Evolutionary conservation across 2,797 vertebrate species (phyloP).

Genomic region (Phataginus tricuspis): DNA sequence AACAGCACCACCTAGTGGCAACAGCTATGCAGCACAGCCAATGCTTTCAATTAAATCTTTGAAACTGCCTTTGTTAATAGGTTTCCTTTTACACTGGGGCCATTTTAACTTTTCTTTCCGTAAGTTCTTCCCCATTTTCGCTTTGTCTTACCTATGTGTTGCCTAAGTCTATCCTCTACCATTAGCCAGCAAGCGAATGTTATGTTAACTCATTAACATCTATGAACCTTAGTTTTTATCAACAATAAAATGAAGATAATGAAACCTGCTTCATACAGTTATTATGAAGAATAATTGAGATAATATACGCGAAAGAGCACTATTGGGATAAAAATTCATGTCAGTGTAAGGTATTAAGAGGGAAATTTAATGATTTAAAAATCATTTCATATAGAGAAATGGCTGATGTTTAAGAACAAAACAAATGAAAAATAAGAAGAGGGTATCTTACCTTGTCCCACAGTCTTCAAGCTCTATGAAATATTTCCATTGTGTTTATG

Average conservation of each 20-base stretch:
- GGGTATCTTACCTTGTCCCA: background rate
- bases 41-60: background rate
- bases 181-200: background rate
- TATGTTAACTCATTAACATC: background rate
- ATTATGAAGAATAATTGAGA: background rate
- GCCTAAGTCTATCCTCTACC: background rate
- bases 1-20: slow-evolving; percentile 43
- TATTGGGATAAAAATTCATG: background rate
- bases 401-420: background rate
- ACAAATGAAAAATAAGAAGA: background rate
- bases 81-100: background rate
- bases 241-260: background rate
- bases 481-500: background rate
- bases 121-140: background rate
- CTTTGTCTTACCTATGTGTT: background rate
- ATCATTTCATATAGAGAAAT: background rate
- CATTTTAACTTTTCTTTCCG: background rate
- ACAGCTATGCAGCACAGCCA: background rate
- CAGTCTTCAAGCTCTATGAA: background rate
- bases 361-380: background rate
- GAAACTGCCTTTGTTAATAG: background rate
- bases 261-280: background rate
- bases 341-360: background rate
- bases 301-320: background rate
- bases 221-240: background rate